These are phyloP conservation scores for Drosophila siamana DNA, from an alignment of 2,888 invertebrate species.

Conservation along the genomic window DNA sequence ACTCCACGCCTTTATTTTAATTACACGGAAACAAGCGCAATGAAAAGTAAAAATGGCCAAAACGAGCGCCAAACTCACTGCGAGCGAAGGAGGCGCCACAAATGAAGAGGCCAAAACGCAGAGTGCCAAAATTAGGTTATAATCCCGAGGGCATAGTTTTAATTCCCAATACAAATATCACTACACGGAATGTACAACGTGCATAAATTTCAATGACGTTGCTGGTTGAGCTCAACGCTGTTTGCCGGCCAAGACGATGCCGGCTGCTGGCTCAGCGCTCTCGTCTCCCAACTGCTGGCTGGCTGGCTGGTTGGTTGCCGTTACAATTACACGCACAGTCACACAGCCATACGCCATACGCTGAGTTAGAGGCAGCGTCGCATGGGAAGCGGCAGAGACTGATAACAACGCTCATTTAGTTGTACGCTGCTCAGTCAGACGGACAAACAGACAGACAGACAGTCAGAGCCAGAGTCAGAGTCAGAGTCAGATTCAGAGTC, in stretches of 20 bases:
- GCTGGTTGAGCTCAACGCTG: slow-evolving; percentile 28
- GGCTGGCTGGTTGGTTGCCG: slow-evolving; percentile 64
- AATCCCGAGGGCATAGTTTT: slow-evolving; percentile 80
- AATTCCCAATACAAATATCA: slow-evolving; percentile 81
- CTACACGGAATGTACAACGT: slow-evolving; percentile 80
- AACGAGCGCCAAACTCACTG: slow-evolving; percentile 20
- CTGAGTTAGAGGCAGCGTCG: too few species aligned
- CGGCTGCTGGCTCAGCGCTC: slow-evolving; percentile 63
- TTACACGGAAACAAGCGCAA: slow-evolving; percentile 79
- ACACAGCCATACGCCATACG: slow-evolving; percentile 60
- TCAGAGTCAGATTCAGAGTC: slow-evolving; percentile 53
- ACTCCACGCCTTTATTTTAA: slow-evolving; percentile 82
- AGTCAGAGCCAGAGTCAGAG: slow-evolving; percentile 48
- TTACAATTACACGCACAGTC: slow-evolving; percentile 77
- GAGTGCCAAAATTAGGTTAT: slow-evolving; percentile 77
- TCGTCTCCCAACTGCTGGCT: too few species aligned
- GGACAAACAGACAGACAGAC: slow-evolving; percentile 45
- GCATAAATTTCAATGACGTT: slow-evolving; percentile 81
- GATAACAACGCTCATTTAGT: slow-evolving; percentile 78
- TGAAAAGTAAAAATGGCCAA: slow-evolving; percentile 73
- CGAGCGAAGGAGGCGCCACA: slow-evolving; percentile 5
- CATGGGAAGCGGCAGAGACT: slow-evolving; percentile 52
- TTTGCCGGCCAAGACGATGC: neutral
- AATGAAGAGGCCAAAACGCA: slow-evolving; percentile 41
- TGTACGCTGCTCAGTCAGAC: slow-evolving; percentile 61